Conservation (phyloP, 2,113 vertebrate genomes). For the Malurus cyaneus region DNA sequence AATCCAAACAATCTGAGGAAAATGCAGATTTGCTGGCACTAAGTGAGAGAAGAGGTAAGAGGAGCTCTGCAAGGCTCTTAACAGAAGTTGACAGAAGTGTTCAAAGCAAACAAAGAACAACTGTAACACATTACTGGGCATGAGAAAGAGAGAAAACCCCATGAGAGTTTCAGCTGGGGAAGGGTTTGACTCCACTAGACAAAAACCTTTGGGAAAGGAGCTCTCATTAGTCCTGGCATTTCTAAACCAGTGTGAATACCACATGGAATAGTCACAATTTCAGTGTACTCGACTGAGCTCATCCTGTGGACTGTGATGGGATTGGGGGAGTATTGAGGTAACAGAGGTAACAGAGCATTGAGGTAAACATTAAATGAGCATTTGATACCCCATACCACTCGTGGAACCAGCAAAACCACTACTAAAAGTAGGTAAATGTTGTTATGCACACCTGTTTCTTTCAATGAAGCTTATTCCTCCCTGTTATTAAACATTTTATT, state of each 20-base stretch:
- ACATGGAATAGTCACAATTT: neutral
- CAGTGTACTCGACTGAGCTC: neutral
- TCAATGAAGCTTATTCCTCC: neutral
- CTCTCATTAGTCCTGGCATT: neutral
- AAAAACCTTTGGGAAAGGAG: neutral
- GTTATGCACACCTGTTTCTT: neutral
- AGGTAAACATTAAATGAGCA: neutral
- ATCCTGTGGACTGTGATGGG: neutral
- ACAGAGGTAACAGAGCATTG: too few relatives aligned
- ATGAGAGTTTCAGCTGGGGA: neutral
- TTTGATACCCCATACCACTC: neutral
- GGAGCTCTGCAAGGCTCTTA: neutral
- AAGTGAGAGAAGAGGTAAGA: neutral
- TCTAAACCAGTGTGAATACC: neutral
- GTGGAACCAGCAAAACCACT: fast-evolving
- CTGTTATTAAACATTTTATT: neutral
- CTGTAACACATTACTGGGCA: neutral
- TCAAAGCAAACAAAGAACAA: neutral
- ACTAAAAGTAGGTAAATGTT: neutral
- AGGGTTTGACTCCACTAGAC: neutral
- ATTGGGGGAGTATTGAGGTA: fast-evolving
- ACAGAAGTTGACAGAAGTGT: too few relatives aligned
- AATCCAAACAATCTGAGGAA: neutral
- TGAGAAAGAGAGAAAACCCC: neutral
- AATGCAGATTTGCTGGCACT: neutral